Evolutionary conservation across 2,888 invertebrate species (phyloP).

Genomic region (Eupithecia insigniata): DNA sequence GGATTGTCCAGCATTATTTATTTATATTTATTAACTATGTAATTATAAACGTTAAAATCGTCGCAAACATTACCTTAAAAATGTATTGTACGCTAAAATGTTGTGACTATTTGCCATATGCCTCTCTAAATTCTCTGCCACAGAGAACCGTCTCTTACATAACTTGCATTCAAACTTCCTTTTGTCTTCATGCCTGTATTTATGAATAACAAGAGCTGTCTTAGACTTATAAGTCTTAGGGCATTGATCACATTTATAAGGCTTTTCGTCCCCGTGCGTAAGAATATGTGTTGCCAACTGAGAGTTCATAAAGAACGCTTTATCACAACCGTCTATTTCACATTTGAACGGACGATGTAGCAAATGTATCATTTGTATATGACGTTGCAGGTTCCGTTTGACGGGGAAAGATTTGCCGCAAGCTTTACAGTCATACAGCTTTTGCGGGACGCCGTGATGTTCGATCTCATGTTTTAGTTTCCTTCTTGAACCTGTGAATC

Average conservation of each 20-base stretch:
- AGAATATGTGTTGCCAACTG: constrained; percentile 7
- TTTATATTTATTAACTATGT: too few species aligned
- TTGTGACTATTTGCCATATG: constrained; percentile 21
- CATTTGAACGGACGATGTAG: constrained; percentile 10
- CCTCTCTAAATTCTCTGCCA: constrained; percentile 12
- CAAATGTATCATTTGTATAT: constrained; percentile 7
- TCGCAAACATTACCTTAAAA: constrained; percentile 3
- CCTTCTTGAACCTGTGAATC: constrained; percentile 44
- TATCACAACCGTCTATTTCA: not conserved
- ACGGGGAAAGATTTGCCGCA: not conserved
- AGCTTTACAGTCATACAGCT: constrained; percentile 2
- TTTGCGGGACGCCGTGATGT: constrained; percentile 21
- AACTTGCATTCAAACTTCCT: constrained; percentile 4
- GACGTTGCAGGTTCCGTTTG: not conserved
- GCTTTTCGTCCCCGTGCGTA: not conserved
- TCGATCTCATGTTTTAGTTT: constrained; percentile 33
- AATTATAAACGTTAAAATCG: not conserved
- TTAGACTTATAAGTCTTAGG: constrained; percentile 14
- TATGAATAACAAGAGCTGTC: not conserved
- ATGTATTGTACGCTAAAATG: not conserved
- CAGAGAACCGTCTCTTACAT: constrained; percentile 12
- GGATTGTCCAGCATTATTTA: too few species aligned
- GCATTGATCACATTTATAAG: not conserved
- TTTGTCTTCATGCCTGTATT: constrained; percentile 7
- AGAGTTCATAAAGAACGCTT: not conserved